Percentiles rank a stretch among this genome's conserved stretches.
Evolutionary conservation across 2,797 vertebrate genomes (phyloP).

Genomic region (Eulemur albifrons): DNA sequence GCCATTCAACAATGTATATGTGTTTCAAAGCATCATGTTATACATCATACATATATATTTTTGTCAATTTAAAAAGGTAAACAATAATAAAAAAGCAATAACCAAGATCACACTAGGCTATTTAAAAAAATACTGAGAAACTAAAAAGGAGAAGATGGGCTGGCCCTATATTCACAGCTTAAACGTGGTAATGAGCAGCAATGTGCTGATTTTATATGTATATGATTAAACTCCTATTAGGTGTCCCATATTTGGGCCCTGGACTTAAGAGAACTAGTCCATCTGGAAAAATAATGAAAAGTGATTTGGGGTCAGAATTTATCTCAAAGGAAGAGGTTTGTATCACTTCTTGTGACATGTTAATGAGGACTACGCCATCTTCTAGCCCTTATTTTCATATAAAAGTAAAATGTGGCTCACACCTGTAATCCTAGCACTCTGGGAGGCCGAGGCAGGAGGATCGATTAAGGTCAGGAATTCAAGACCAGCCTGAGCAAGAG

Average conservation of each 20-base stretch:
- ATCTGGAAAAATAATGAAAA: background rate
- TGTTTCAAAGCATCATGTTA: background rate
- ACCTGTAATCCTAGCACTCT: background rate
- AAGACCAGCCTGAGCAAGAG: background rate
- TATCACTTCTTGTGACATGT: background rate
- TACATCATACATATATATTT: background rate
- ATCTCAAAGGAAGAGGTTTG: background rate
- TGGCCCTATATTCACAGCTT: background rate
- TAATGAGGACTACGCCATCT: background rate
- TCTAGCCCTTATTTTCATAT: background rate
- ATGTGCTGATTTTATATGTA: background rate
- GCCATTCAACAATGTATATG: background rate
- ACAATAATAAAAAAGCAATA: background rate
- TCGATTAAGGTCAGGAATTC: background rate
- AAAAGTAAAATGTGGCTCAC: background rate
- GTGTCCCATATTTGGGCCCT: background rate
- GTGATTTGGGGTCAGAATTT: background rate
- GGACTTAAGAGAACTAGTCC: background rate
- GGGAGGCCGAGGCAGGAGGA: background rate
- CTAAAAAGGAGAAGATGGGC: background rate
- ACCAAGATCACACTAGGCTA: background rate
- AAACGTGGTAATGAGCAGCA: background rate
- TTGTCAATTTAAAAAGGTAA: background rate
- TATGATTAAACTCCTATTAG: background rate
- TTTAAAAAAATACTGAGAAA: background rate